Evolutionary conservation across 2,888 invertebrate species (phyloP), one percentile per base, ranked within the genome.

Genomic region (Petrolisthes cinctipes): DNA sequence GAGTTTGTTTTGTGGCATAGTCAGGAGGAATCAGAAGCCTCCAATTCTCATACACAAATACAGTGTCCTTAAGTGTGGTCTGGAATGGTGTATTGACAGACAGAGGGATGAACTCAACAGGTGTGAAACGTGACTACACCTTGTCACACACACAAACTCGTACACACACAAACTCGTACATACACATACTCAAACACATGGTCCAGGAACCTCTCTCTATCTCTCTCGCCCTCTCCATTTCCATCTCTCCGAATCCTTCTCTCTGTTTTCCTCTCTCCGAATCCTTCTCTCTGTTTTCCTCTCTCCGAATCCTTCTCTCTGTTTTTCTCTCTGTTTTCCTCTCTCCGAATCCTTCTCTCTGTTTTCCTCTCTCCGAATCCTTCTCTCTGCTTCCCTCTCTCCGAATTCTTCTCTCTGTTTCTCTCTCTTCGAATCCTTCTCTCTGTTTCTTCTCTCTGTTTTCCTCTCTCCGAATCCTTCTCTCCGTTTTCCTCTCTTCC

Each of bases 131-230:
- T 37, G 37, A 37, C 37, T 37, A 37, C 37, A 37, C 37, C 37
- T 37, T 37, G 37, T 37, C 56, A 83, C 53, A 83, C 53, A 73
- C 66, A 83, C 37, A 54, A 20, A 4, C 56, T 9, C 56, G 4
- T 54, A 83, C 23, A 68, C 23, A 51, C 9, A 71, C 23, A 83
- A 4, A 83, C 23, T n/a, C 54, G 53, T n/a, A 71, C n/a, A 83
- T 54, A 73, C 56, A 83, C 20, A 71, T n/a, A 73, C 56, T 71
- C 23, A 83, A 20, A 73, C 23, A 83, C 56, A 68, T 37, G 71
- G 20, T 71, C n/a, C 61, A 11, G 9, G 11, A 61, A 11, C 61
- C 61, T 61, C 61, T 61, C 17, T 61, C 61, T 61, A 11, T 17
- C 3, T 17, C 61, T 61, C 61, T 61, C 11, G 0, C 61, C 4